Evolutionary conservation across 2,113 vertebrate species (phyloP).

Genomic region (Peromyscus polionotus): DNA sequence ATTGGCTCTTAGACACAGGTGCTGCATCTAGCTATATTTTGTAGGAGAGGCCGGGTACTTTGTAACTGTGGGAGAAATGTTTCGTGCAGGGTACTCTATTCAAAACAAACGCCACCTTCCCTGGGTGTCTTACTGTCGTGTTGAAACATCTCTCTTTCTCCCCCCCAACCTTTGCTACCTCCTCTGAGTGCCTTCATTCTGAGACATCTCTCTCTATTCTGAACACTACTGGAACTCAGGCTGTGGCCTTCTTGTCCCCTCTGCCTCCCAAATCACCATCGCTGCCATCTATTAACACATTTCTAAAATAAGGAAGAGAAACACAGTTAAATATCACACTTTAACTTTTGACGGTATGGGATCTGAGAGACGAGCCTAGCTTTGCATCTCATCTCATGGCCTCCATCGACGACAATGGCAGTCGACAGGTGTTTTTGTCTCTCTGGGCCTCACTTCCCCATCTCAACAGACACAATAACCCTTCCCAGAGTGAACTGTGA

Average conservation of each 20-base stretch:
- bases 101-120: background rate
- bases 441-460: background rate
- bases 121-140: background rate
- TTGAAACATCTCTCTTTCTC: background rate
- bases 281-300: background rate
- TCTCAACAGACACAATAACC: background rate
- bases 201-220: background rate
- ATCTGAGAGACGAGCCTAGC: background rate
- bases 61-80: background rate
- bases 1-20: conserved; percentile 11
- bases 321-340: background rate
- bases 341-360: background rate
- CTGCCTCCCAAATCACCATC: background rate
- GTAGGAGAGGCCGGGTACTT: background rate
- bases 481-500: background rate
- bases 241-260: background rate
- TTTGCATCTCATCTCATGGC: background rate
- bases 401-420: background rate
- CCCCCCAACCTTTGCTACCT: background rate
- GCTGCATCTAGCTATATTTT: conserved; percentile 38
- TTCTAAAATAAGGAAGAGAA: background rate
- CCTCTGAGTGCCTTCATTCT: background rate
- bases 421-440: background rate
- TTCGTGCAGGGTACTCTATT: background rate
- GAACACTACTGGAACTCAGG: background rate